phyloP scores from a whole-genome alignment of 2,797 vertebrate species.

The Poecilia picta region DNA sequence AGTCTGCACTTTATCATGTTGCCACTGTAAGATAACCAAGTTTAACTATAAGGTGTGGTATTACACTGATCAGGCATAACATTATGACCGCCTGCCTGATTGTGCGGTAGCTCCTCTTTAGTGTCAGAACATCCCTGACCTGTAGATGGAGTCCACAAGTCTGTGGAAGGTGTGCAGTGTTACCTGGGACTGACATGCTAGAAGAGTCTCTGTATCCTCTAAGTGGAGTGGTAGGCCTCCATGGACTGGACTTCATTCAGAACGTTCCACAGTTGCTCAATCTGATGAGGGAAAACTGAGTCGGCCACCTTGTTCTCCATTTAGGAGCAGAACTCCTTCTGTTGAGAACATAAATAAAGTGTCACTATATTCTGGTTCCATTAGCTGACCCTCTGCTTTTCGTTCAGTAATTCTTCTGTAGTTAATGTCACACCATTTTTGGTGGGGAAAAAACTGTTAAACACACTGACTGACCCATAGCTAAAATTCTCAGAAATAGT shows the following conservation, averaged over 20 bases:
- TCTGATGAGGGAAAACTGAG: neutral
- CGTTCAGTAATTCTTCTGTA: neutral
- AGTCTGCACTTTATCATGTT: slow-evolving; percentile 11
- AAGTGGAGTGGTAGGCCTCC: neutral
- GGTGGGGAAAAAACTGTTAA: neutral
- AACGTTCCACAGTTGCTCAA: neutral
- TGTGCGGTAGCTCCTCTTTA: neutral
- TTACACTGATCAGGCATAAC: neutral
- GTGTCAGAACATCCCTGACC: neutral
- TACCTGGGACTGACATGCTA: neutral
- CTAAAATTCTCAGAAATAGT: too few species aligned
- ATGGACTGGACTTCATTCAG: neutral
- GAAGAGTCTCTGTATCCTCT: neutral
- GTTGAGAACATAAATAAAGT: neutral
- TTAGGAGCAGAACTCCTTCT: too few species aligned
- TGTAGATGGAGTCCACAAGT: neutral
- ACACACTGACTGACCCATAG: neutral
- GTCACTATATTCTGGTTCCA: neutral
- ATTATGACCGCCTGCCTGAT: neutral
- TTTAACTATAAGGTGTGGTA: slow-evolving; percentile 39
- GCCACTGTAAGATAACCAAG: slow-evolving; percentile 28
- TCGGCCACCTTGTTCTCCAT: too few species aligned
- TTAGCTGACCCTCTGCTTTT: neutral
- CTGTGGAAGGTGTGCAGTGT: neutral
- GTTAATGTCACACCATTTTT: neutral